A percentile compares a stretch with the other conserved stretches of the same genome.
phyloP scores from a whole-genome alignment of 2,797 vertebrate genomes.

The Phrynocephalus forsythii region DNA sequence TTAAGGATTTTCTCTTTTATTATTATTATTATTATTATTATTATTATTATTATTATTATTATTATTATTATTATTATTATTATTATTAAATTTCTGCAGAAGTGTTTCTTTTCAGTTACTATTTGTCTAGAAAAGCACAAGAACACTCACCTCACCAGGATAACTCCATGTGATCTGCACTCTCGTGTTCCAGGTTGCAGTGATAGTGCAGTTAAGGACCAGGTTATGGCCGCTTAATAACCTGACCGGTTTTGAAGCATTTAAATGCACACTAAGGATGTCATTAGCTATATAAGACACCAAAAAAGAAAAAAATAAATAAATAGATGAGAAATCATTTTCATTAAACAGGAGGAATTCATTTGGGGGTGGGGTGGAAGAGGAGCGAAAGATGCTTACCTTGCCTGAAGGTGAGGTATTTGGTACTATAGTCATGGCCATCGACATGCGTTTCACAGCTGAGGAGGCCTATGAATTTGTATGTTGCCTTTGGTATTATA shows the following conservation, averaged over 20 bases:
- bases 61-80: too few species aligned
- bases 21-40: too few species aligned
- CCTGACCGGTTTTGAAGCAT: constrained; percentile 80
- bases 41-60: too few species aligned
- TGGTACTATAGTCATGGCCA: constrained; percentile 77
- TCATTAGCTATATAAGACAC: constrained; percentile 80
- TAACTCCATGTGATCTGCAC: constrained; percentile 92
- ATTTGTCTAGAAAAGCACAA: not conserved
- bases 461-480: constrained; percentile 86
- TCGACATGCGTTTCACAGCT: constrained; percentile 82
- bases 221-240: constrained; percentile 84
- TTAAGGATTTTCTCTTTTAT: too few species aligned
- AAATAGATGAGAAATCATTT: not conserved
- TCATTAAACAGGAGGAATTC: not conserved
- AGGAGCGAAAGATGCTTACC: constrained; percentile 77
- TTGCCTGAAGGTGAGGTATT: constrained; percentile 85
- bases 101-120: not conserved
- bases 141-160: constrained; percentile 87
- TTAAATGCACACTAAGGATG: constrained; percentile 88
- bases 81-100: not conserved
- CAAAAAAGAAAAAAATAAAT: constrained; percentile 48
- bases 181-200: constrained; percentile 88
- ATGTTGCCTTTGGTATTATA: constrained; percentile 86
- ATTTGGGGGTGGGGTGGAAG: accelerated
- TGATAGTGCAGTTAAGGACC: constrained; percentile 90